phyloP scores from a whole-genome alignment of 2,797 vertebrate genomes.

The Poliocrania exsul region DNA sequence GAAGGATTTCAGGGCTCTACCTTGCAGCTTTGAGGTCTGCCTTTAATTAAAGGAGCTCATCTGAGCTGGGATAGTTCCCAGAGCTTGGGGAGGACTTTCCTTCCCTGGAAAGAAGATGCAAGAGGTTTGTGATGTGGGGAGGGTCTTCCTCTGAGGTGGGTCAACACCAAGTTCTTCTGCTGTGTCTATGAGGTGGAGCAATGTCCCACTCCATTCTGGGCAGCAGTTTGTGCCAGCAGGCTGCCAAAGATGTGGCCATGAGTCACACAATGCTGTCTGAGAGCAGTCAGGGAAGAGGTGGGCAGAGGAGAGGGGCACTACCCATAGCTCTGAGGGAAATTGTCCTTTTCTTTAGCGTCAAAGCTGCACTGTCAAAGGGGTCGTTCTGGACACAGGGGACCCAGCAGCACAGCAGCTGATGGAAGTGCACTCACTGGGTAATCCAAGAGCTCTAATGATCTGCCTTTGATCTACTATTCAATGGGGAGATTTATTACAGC shows the following conservation, averaged over 20 bases:
- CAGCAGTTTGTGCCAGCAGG: not conserved
- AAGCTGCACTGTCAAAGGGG: not conserved
- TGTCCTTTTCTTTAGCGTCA: not conserved
- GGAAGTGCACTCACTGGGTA: conserved; percentile 26
- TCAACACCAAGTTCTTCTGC: not conserved
- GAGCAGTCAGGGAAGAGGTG: not conserved
- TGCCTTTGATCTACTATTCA: conserved; percentile 69
- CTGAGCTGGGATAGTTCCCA: not conserved
- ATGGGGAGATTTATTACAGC: conserved; percentile 50
- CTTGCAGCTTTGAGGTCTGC: not conserved
- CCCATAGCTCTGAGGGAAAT: not conserved
- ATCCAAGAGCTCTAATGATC: conserved; percentile 64
- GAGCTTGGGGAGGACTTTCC: not conserved
- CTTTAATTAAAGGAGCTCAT: not conserved
- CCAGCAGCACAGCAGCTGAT: not conserved
- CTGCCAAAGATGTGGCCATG: accelerated
- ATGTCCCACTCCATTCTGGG: accelerated
- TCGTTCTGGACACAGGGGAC: not conserved
- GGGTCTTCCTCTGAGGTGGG: not conserved
- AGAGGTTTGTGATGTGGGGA: not conserved
- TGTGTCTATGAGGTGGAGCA: not conserved
- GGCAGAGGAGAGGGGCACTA: not conserved
- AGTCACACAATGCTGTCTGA: not conserved
- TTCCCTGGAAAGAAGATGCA: not conserved
- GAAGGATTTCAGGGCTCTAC: not conserved